Base-by-base conservation (phyloP, 1,140 invertebrate genomes). In the Uloborus diversus region DNA sequence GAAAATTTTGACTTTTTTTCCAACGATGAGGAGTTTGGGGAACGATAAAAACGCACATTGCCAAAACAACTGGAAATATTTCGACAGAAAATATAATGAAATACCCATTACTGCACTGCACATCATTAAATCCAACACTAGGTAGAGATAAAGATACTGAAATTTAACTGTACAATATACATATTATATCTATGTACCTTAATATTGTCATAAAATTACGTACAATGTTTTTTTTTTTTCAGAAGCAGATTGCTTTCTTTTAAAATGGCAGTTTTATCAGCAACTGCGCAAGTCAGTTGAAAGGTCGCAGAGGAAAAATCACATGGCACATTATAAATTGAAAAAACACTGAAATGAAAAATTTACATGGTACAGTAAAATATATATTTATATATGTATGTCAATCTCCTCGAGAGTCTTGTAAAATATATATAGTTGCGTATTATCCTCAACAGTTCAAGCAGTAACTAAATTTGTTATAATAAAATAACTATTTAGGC, bases 311-410 rank as follows among this genome's bases (percentile, higher is more conserved):
- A n/a, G n/a, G 17, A 42, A 42, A 23, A 64, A 59, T 28, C 37
- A 65, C 4, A 25, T 42, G 37, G 27, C 17, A 32, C 64, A 28
- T 4, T 27, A 23, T 17, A 30, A 49, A 66, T 49, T 30, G 27
- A n/a, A 11, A 0, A 42, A 35, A 11, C 56, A 14, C 30, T 56
- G 28, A 57, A 57, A 33, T 30, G 37, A 70, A 57, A 57, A 49
- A 70, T 33, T 66, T 14, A 68, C 53, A 51, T 20, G 23, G 32
- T 70, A 57, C 51, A 37, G 25, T 70, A 70, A 70, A 70, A 70
- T 70, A 70, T 70, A 57, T 70, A 7, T 56, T 70, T 56, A 70
- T 56, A 70, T 70, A 70, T 70, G 37, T 70, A 7, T 56, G 33
- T 35, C 68, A 70, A 11, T 37, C 9, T 37, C 28, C 51, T 25